Base-by-base conservation (phyloP, 2,888 invertebrate genomes). In the Amphipyra tragopoginis region DNA sequence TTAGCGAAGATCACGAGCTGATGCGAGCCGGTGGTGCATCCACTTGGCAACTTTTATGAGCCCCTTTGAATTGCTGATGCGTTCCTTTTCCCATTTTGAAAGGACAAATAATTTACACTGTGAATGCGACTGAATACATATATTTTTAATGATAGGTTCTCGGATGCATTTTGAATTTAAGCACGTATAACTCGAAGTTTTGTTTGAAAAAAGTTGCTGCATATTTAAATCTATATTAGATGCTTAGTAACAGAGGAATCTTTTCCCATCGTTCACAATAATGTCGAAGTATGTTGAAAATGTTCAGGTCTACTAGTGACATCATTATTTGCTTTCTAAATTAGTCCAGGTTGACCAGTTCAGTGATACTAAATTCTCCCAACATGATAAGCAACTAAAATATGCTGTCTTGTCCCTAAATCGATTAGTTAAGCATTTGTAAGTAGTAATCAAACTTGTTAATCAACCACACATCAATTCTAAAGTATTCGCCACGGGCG, bases 1-100 rank as follows among this genome's bases (percentile, higher is more conserved):
- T 90, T 73, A 72, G 68, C 70, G 60, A 71, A 74, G 81, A 89
- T 92, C 93, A 93, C 93, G 93, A 93, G 79, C 84, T 90, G 90
- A 92, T 90, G 87, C 84, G 87, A 84, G 79, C 78, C 77, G 73
- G 68, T 83, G 77, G 83, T 70, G 70, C 77, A 78, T 84, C 80
- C 77, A 83, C 79, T 83, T 69, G 68, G 66, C 40, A 66, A 71
- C 75, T 75, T 79, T 79, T 79, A 79, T 76, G 76, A 77, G 67
- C 66, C 57, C 49, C 59, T 74, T 79, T 72, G 79, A 71, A 75
- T 79, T 77, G 70, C 72, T 77, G 77, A 77, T 77, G 63, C 52
- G 63, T 57, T 63, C 59, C 40, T 47, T 65, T 69, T 57, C 62
- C 67, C 77, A 74, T 72, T 74, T 72, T 72, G 69, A 65, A 66